Evolutionary conservation across 2,888 invertebrate genomes (phyloP), one percentile per base, ranked within the genome.

Genomic region (Chouioia cunea): DNA sequence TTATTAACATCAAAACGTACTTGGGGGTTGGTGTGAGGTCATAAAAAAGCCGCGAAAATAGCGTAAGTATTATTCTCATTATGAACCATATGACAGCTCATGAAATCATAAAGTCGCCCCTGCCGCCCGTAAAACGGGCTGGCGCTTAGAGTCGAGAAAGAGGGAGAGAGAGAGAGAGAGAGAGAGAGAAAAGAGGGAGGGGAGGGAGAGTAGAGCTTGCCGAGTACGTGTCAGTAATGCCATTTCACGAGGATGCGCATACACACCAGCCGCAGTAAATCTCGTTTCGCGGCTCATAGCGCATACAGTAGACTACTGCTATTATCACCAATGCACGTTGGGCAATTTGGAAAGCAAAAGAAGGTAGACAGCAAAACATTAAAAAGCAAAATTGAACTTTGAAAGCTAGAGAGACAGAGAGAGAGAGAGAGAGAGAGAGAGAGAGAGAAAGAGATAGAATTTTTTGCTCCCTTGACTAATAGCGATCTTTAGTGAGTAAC

Each of bases 231-330:
- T 77, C 76, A 73, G 75, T 78, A 77, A 78, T 78, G 74, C 76
- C 75, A 74, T 79, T 78, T 78, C 76, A 77, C 76, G 74, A 79
- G 78, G 78, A 77, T 77, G 77, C 77, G 74, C 79, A 73, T 75
- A 59, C 52, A 36, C 36, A 36, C 65, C 46, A 75, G 71, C 74
- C 76, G 70, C 76, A 73, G 77, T 79, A 79, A 82, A 83, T 81
- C 82, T 82, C 80, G 80, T 82, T 82, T 82, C 80, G 78, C 81
- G 81, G 80, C 77, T 82, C 80, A 78, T 77, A 77, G 76, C 66
- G 66, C 65, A 72, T 72, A 66, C 68, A 56, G 48, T 66, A 67
- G 52, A 54, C 70, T 36, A 12, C 36, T 36, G 36, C 36, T 36
- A 36, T 36, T 36, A 71, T 66, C 73, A 65, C 67, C 71, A 68